phyloP scores from a whole-genome alignment of 1,140 invertebrate species.

The Bombus balteatus region DNA sequence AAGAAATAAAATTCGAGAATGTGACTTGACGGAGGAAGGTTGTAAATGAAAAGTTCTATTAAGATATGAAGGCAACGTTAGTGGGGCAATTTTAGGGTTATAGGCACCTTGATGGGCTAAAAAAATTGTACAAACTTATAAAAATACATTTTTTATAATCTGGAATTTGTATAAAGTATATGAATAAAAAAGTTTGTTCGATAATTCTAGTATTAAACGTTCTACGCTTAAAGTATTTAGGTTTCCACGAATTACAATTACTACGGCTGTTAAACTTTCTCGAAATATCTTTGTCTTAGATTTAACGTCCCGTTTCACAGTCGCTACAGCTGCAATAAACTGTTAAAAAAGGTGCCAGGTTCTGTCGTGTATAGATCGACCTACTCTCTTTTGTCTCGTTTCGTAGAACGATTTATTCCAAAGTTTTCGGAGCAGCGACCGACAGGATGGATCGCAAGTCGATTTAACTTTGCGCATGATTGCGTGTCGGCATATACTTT shows the following conservation, averaged over 20 bases:
- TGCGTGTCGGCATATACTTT: conserved; percentile 33
- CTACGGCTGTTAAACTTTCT: neutral
- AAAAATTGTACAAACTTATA: no score
- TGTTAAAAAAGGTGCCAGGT: neutral
- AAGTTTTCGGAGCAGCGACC: conserved; percentile 16
- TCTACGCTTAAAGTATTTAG: neutral
- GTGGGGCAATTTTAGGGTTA: no score
- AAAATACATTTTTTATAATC: no score
- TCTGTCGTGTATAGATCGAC: neutral
- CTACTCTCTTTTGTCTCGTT: conserved; percentile 4
- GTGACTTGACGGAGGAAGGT: no score
- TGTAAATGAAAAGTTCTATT: no score
- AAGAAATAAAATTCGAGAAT: no score
- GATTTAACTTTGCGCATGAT: conserved; percentile 61
- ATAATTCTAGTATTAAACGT: neutral
- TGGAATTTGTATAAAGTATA: no score
- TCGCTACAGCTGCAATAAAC: neutral
- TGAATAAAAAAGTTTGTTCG: no score
- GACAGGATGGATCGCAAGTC: conserved; percentile 30
- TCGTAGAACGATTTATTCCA: conserved; percentile 29
- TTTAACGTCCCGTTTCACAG: neutral
- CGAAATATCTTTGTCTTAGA: neutral
- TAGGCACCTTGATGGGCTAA: no score
- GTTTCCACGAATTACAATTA: neutral
- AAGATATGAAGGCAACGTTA: no score